A percentile compares a stretch with the other conserved stretches of the same genome.
These are phyloP conservation scores for Kryphioiulus occultus DNA, from an alignment of 2,888 invertebrate genomes.

Conservation along the genomic window DNA sequence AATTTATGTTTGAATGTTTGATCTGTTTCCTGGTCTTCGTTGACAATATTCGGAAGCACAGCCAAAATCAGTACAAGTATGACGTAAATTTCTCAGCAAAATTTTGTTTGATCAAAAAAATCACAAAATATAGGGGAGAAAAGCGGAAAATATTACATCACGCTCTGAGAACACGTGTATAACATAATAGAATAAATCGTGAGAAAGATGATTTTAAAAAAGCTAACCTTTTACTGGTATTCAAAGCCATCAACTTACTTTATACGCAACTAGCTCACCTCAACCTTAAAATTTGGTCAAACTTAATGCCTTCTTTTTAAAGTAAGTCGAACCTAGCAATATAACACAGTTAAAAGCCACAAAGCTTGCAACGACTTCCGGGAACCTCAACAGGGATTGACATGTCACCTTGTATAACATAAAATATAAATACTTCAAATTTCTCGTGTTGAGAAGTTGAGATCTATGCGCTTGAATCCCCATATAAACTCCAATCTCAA, in stretches of 20 bases:
- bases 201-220: background rate
- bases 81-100: background rate
- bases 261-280: background rate
- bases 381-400: background rate
- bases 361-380: background rate
- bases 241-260: background rate
- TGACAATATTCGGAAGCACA: no score
- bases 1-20: no score
- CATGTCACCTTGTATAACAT: background rate
- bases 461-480: background rate
- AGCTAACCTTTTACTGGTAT: constrained; percentile 21
- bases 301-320: background rate
- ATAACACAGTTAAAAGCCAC: background rate
- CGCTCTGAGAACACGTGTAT: background rate
- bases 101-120: background rate
- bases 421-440: background rate
- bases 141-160: background rate
- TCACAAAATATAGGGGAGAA: background rate
- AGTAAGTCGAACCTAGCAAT: background rate
- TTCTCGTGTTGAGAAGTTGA: background rate
- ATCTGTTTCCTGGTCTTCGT: no score
- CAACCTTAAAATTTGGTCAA: constrained; percentile 1
- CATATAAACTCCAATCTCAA: background rate
- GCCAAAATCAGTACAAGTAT: no score
- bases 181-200: background rate